A percentile compares a stretch with the other conserved stretches of the same genome.
Evolutionary conservation across 2,888 invertebrate genomes (phyloP).

Genomic region (Metalampra italica): DNA sequence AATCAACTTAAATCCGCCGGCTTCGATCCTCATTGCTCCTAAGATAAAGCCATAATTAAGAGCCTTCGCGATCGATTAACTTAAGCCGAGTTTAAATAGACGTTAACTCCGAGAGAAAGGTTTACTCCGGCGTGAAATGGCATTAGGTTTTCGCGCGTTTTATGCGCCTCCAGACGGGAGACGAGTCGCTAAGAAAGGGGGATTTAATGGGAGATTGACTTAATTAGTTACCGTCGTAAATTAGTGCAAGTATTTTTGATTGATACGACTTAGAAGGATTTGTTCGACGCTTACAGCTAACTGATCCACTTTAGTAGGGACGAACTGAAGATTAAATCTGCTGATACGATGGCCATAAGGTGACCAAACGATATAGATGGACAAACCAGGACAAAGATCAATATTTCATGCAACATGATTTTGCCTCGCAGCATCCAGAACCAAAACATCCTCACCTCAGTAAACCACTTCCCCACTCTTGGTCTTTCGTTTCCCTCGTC

Average conservation of each 20-base stretch:
- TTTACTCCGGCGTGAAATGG: conserved; percentile 78
- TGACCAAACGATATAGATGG: no score
- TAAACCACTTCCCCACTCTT: no score
- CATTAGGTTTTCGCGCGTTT: conserved; percentile 77
- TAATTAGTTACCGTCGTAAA: conserved; percentile 67
- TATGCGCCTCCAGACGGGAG: conserved; percentile 53
- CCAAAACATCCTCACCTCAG: no score
- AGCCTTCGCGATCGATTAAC: conserved; percentile 77
- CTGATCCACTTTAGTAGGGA: no score
- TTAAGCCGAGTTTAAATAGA: conserved; percentile 77
- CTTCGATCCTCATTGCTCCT: conserved; percentile 65
- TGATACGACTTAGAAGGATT: conserved; percentile 59
- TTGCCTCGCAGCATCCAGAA: no score
- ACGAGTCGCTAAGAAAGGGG: conserved; percentile 73
- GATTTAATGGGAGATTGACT: conserved; percentile 74
- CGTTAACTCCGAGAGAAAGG: conserved; percentile 76
- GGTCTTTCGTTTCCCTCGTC: no score
- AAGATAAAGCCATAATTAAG: conserved; percentile 77
- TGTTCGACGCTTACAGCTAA: conserved; percentile 4
- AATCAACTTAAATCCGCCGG: conserved; percentile 54
- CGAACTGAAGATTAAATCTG: no score
- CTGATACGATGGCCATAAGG: no score
- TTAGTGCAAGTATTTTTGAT: conserved; percentile 68
- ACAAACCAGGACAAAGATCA: no score
- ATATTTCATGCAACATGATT: no score